Evolutionary conservation across 1,140 invertebrate genomes (phyloP), one percentile per base, ranked within the genome.

Genomic region (Papilio glaucus): DNA sequence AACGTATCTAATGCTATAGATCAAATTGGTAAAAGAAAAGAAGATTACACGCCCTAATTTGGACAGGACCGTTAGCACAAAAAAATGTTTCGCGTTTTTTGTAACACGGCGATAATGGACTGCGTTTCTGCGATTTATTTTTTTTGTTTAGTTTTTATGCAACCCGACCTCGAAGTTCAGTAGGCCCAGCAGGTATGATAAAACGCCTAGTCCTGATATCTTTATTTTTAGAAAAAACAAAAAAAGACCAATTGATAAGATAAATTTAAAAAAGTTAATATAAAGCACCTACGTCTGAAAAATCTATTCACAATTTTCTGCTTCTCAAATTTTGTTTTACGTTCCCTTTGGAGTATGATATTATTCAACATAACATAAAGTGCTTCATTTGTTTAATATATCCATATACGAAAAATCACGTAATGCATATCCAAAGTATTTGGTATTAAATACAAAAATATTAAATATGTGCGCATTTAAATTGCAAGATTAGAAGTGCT

Each of bases 81-180:
- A 88, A 85, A 86, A 26, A 33, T 6, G 53, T 60, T 77, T 73
- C 70, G 71, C 77, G 80, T 83, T 83, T 83, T 79, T 70, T 74
- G 79, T 83, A 80, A 82, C 83, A 81, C 49, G 49, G 60, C 72
- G 62, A 81, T 86, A 87, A 85, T 85, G 85, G 88, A 78, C 81
- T 76, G 81, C 78, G 82, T 88, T 85, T 87, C 86, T 88, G 85
- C 85, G 80, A 88, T 87, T 86, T 80, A 76, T 81, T 85, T 87
- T n/a, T 84, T 85, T 79, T 72, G 39, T 68, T 21, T 70, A 77
- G 65, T 77, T 84, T 86, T 79, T 73, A 76, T 78, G 80, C 77
- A 76, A 79, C 72, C 77, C 45, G 70, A 78, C 81, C 79, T 84
- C 76, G 77, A 86, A 84, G 86, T 80, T 86, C 87, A 82, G 73